Evolutionary conservation across 2,888 invertebrate genomes (phyloP).

Genomic region (Rotaria sp.): DNA sequence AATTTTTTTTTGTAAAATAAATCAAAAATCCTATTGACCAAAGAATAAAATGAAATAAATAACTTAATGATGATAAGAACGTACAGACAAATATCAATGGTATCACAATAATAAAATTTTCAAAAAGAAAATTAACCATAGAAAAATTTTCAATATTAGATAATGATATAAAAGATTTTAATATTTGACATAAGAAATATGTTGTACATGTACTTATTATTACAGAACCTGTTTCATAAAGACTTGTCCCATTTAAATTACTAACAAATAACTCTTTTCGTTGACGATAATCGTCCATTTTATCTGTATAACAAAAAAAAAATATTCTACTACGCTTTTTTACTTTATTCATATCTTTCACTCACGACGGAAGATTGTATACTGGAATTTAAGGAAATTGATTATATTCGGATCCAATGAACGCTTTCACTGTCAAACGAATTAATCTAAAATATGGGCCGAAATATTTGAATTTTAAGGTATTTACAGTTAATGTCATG

Average conservation of each 20-base stretch:
- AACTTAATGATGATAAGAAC: background rate
- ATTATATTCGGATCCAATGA: no score
- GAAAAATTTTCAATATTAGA: background rate
- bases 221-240: constrained; percentile 30
- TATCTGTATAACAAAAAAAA: background rate
- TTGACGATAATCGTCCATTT: constrained; percentile 12
- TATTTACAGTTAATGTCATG: no score
- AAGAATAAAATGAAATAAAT: background rate
- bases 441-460: no score
- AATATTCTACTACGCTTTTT: no score
- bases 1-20: background rate
- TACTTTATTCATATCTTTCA: no score
- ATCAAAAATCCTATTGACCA: background rate
- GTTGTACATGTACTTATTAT: background rate
- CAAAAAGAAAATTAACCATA: background rate
- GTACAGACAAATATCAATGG: constrained; percentile 43
- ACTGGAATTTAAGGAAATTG: no score
- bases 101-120: constrained; percentile 43
- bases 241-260: constrained; percentile 36
- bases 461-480: no score
- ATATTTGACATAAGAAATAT: background rate
- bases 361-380: no score
- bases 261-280: constrained; percentile 36
- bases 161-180: background rate
- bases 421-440: no score